Conservation (phyloP, 1,140 invertebrate species). For the Dryas iulia region DNA sequence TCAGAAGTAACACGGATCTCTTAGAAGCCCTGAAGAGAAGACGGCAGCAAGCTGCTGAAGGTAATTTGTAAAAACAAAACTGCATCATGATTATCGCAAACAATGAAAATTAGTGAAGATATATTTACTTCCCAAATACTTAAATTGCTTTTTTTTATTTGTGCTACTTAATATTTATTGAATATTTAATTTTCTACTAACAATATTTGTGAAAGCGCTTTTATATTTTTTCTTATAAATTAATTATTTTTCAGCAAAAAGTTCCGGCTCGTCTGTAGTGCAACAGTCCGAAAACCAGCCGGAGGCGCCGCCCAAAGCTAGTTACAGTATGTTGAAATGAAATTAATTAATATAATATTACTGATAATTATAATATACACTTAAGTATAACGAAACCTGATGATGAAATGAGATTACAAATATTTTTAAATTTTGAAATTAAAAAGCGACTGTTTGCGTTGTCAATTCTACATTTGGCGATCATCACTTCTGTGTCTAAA, state of each 20-base stretch:
- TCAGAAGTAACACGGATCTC: conserved; percentile 87
- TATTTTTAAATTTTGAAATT: neutral
- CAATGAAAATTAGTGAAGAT: no score
- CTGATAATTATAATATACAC: neutral
- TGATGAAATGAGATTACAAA: neutral
- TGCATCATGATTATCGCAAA: no score
- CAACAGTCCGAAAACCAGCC: conserved; percentile 38
- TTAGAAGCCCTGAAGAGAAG: conserved; percentile 85
- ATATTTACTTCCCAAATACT: no score
- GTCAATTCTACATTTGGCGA: no score
- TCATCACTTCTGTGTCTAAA: no score
- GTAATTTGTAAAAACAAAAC: no score
- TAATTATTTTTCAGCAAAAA: conserved; percentile 46
- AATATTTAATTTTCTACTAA: no score
- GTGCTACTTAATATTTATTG: no score
- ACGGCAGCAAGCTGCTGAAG: conserved; percentile 70
- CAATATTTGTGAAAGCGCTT: no score
- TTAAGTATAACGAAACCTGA: neutral
- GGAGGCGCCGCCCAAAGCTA: conserved; percentile 52
- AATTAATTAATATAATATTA: neutral
- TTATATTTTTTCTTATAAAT: neutral
- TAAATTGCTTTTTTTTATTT: no score
- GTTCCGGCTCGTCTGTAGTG: conserved; percentile 33
- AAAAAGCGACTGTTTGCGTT: no score
- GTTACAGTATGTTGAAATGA: conserved; percentile 47